Base-by-base conservation (phyloP, 1,140 invertebrate species). In the Temnothorax curvispinosus region DNA sequence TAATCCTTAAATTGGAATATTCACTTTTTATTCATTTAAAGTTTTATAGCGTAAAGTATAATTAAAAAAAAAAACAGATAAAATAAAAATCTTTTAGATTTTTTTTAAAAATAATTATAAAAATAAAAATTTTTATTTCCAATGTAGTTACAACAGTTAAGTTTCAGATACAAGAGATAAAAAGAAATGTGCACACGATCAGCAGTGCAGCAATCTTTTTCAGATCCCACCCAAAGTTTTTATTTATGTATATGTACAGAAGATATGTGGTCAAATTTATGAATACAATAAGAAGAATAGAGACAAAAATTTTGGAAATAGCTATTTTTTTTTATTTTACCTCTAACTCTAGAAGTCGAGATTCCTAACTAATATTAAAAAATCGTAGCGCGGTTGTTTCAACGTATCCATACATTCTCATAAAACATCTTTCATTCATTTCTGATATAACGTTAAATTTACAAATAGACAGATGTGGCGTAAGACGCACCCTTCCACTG, bases 401-500 rank as follows among this genome's bases (percentile, higher is more conserved):
- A 44, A 81, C 7, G 27, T 54, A 32, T 27, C 8, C 3, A 11
- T 41, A 80, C 11, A 3, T 80, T 67, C 15, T 47, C 6, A 56
- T 44, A 60, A 60, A 47, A 35, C 71, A 56, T 82, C 27, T 18
- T 56, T 58, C 50, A 58, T 58, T 81, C 41, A 38, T 60, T 72
- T n/a, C 32, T 75, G 27, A 60, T 32, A 38, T 60, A 47, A 47
- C 27, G n/a, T 67, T 38, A 44, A 74, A 60, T 71, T 74, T 81
- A 81, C 54, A 62, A 56, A 84, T 47, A 32, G 41, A 62, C 67
- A 50, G 80, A 84, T 84, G 41, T 62, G 32, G 13, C 56, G 69
- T 32, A 84, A 84, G n/a, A 74, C 60, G 38, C 38, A 27, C 15
- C 60, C 47, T 75, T 75, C n/a, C 8, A 50, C 15, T 41, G 67